Percentiles rank a stretch among this genome's conserved stretches.
These are phyloP conservation scores for Tachypleus tridentatus DNA, from an alignment of 1,140 invertebrate species.

Conservation along the genomic window DNA sequence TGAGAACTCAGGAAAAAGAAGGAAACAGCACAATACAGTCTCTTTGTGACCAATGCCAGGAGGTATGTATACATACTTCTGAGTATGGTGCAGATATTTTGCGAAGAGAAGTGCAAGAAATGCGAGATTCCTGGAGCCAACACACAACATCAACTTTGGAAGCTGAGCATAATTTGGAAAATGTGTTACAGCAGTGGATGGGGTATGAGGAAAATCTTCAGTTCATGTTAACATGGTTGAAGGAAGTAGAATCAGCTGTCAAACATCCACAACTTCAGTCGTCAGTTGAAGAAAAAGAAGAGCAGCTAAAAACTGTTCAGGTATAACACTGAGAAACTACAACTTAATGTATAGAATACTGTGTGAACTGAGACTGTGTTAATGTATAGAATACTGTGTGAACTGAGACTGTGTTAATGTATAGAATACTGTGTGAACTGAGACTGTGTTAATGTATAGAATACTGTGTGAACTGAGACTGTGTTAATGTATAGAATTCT, in stretches of 20 bases:
- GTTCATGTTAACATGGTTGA: constrained; percentile 68
- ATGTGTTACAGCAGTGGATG: constrained; percentile 66
- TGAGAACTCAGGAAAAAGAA: constrained; percentile 54
- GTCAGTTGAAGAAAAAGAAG: constrained; percentile 64
- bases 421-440: too few species aligned
- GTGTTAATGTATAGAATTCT: too few species aligned
- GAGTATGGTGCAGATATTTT: constrained; percentile 56
- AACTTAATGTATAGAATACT: constrained; percentile 46
- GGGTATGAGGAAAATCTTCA: constrained; percentile 73
- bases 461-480: too few species aligned
- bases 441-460: too few species aligned
- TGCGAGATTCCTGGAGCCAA: constrained; percentile 43
- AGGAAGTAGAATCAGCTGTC: constrained; percentile 56
- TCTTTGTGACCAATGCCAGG: constrained; percentile 50
- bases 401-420: too few species aligned
- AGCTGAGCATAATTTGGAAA: constrained; percentile 44
- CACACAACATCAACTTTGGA: constrained; percentile 31
- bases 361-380: constrained; percentile 51
- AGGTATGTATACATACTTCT: constrained; percentile 64
- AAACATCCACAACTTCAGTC: constrained; percentile 61
- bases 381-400: too few species aligned
- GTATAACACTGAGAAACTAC: constrained; percentile 23
- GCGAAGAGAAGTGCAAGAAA: constrained; percentile 54
- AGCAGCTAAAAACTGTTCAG: constrained; percentile 55
- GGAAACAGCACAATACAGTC: constrained; percentile 56